Percentiles rank a stretch among this genome's conserved stretches.
phyloP scores from a whole-genome alignment of 2,888 invertebrate species.

The Lepidonotus clava region DNA sequence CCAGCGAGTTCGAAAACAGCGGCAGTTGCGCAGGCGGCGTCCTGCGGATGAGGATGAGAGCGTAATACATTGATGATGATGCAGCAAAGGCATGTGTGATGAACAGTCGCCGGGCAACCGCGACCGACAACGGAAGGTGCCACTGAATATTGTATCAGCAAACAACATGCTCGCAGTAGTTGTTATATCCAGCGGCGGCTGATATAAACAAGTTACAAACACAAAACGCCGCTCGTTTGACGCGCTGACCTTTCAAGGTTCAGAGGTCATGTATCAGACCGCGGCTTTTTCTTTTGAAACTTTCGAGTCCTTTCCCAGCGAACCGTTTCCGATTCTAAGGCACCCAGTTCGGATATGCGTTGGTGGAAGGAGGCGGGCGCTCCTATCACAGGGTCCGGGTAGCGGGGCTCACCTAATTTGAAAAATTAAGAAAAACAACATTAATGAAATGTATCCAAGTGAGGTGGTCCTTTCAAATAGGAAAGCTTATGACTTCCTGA shows the following conservation, averaged over 20 bases:
- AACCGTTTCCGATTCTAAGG: slow-evolving; percentile 41
- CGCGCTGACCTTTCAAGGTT: not conserved
- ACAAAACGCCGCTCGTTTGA: not conserved
- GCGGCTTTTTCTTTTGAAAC: slow-evolving; percentile 24
- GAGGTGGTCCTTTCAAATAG: too few relatives aligned
- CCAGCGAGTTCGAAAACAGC: too few relatives aligned
- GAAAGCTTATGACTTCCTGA: too few relatives aligned
- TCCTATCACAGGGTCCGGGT: slow-evolving; percentile 4
- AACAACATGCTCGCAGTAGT: not conserved
- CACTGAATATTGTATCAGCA: not conserved
- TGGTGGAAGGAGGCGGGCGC: slow-evolving; percentile 17
- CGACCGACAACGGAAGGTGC: not conserved
- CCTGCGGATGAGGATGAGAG: too few relatives aligned
- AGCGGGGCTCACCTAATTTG: slow-evolving; percentile 27
- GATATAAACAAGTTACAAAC: too few relatives aligned
- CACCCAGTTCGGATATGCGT: slow-evolving; percentile 13
- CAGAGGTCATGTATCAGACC: slow-evolving; percentile 35
- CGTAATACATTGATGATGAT: too few relatives aligned
- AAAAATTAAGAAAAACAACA: not conserved
- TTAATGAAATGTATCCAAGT: not conserved
- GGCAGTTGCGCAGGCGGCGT: too few relatives aligned
- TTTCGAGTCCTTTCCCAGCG: slow-evolving; percentile 51
- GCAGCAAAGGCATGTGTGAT: not conserved
- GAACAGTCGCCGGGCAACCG: not conserved
- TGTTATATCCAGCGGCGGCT: too few relatives aligned